phyloP scores from a whole-genome alignment of 1,140 invertebrate genomes.

The Pentalonia nigronervosa region DNA sequence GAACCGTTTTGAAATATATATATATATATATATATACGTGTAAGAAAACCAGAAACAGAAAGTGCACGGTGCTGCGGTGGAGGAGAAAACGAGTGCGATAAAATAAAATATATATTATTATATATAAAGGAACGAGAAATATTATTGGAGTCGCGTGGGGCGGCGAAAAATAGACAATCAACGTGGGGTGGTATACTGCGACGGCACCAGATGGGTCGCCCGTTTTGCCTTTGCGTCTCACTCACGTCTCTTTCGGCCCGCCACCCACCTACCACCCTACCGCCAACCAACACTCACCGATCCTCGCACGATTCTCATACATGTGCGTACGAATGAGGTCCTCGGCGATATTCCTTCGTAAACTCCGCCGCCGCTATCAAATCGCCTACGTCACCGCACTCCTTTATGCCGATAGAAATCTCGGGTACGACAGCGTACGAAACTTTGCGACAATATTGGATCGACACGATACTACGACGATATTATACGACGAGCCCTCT shows the following conservation, averaged over 20 bases:
- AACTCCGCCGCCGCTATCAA: not conserved
- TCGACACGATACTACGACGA: not conserved
- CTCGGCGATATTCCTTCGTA: not conserved
- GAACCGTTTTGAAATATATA: not conserved
- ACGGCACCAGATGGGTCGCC: conserved; percentile 51
- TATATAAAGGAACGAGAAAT: conserved; percentile 35
- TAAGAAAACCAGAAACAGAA: not conserved
- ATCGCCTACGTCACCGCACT: not conserved
- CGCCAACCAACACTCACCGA: not conserved
- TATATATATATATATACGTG: not conserved
- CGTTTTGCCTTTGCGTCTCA: conserved; percentile 13
- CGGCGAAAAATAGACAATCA: conserved; percentile 53
- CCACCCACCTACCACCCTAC: not conserved
- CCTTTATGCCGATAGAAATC: not conserved
- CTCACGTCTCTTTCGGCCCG: not conserved
- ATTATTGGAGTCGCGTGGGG: conserved; percentile 22
- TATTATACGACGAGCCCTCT: not conserved
- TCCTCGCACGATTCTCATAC: not conserved
- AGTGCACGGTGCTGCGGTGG: not conserved
- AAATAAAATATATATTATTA: conserved; percentile 41
- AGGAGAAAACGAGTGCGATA: not conserved
- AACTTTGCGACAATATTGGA: conserved; percentile 18
- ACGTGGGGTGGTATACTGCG: not conserved
- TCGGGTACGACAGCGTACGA: not conserved
- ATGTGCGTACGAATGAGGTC: not conserved